Evolutionary conservation across 2,888 invertebrate genomes (phyloP), one percentile per base, ranked within the genome.

Genomic region (Teinopalpus imperialis): DNA sequence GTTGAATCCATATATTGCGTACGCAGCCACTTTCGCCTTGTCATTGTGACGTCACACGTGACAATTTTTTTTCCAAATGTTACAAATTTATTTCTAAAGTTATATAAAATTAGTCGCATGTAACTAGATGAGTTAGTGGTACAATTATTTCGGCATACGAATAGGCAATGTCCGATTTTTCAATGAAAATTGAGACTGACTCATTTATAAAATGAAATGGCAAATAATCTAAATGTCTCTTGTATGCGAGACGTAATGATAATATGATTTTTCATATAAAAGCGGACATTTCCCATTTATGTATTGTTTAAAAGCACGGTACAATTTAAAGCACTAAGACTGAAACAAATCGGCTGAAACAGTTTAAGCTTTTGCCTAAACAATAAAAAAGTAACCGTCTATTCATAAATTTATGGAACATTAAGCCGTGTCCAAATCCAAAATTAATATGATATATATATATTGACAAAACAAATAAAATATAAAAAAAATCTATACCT

Each of bases 311-410:
- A 65, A 69, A 67, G 71, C 68, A 74, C 68, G 64, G 65, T 52
- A 61, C 61, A 63, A 65, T 73, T 78, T 81, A 77, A 78, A 87
- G 81, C 85, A 83, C 78, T 82, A 87, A 88, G 87, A 88, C 87
- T 88, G 87, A 87, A 72, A 39, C 7, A 74, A 70, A 58, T 76
- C 72, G 81, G 83, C 77, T 75, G 67, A 74, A 69, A 66, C 62
- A 59, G 51, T 60, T 62, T 54, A 66, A 59, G 71, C 71, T 71
- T 74, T 70, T 64, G 66, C 73, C 65, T 66, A 66, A 65, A 59
- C 58, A 48, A 55, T 45, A 45, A 50, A 53, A 56, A 59, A 57
- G 52, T 49, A 53, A 54, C 63, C 63, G 66, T 65, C 65, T 66
- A 57, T 55, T 54, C 59, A 53, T 49, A 41, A 47, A 57, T 40